Evolutionary conservation across 1,140 invertebrate species (phyloP).

Genomic region (Drosophila punjabiensis): DNA sequence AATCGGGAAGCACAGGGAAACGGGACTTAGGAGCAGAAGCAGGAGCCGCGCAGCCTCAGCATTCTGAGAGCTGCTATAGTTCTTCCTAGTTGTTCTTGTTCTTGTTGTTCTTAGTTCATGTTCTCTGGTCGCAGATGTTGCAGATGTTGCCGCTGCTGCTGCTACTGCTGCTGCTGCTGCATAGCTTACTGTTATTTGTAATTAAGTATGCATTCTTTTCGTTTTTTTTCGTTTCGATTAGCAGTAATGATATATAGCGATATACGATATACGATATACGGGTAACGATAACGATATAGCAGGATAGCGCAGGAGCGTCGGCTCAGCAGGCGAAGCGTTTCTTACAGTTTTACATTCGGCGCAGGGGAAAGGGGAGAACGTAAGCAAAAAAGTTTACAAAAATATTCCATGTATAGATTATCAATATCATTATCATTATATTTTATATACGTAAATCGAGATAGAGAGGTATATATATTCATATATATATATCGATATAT

Average conservation of each 20-base stretch:
- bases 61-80: conserved; percentile 51
- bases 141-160: conserved; percentile 19
- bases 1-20: conserved; percentile 83
- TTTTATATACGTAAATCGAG: conserved; percentile 1
- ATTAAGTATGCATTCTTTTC: neutral
- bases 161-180: conserved; percentile 30
- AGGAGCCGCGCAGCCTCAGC: conserved; percentile 78
- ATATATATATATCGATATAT: conserved; percentile 16
- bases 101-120: conserved; percentile 45
- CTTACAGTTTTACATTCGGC: conserved; percentile 47
- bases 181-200: conserved; percentile 6
- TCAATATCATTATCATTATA: conserved; percentile 28
- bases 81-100: conserved; percentile 49
- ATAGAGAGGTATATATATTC: neutral
- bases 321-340: conserved; percentile 44
- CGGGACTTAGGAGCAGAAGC: conserved; percentile 82
- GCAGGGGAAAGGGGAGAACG: conserved; percentile 36
- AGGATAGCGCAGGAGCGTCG: conserved; percentile 53
- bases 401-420: conserved; percentile 51
- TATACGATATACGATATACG: conserved; percentile 4
- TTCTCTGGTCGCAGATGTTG: conserved; percentile 31
- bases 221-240: conserved; percentile 30
- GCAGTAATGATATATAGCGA: conserved; percentile 46
- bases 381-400: conserved; percentile 56
- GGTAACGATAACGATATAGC: conserved; percentile 42